Conservation (phyloP, 2,113 vertebrate species). For the Machaerirhynchus nigripectus region DNA sequence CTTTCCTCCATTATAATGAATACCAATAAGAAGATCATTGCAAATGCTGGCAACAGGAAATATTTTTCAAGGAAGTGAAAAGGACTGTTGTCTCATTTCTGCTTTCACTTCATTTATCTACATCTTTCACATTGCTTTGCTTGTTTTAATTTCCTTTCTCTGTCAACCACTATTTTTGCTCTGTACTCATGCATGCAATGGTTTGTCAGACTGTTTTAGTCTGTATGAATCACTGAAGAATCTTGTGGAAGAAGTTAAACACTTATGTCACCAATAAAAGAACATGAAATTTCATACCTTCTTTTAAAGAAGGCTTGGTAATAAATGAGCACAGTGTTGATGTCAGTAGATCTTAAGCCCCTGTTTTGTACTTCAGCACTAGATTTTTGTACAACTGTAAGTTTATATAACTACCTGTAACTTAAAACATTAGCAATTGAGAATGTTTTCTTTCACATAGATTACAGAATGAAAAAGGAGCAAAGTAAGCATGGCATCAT, state of each 20-base stretch:
- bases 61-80: background rate
- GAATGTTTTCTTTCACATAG: slow-evolving; percentile 10
- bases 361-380: background rate
- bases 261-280: background rate
- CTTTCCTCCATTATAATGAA: background rate
- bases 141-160: slow-evolving; percentile 12
- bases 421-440: background rate
- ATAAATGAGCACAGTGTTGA: background rate
- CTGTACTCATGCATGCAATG: background rate
- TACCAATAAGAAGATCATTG: background rate
- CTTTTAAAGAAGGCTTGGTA: background rate
- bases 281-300: background rate
- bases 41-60: background rate
- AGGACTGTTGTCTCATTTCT: background rate
- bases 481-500: slow-evolving; percentile 72
- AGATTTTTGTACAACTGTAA: background rate
- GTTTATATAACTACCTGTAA: background rate
- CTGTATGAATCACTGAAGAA: background rate
- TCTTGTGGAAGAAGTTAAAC: background rate
- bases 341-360: background rate
- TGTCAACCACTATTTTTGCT: slow-evolving; percentile 2
- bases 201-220: background rate
- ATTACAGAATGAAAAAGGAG: slow-evolving; percentile 75
- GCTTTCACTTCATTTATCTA: background rate
- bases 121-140: background rate